Evolutionary conservation across 2,113 vertebrate species (phyloP).

Genomic region (Penelope pileata): DNA sequence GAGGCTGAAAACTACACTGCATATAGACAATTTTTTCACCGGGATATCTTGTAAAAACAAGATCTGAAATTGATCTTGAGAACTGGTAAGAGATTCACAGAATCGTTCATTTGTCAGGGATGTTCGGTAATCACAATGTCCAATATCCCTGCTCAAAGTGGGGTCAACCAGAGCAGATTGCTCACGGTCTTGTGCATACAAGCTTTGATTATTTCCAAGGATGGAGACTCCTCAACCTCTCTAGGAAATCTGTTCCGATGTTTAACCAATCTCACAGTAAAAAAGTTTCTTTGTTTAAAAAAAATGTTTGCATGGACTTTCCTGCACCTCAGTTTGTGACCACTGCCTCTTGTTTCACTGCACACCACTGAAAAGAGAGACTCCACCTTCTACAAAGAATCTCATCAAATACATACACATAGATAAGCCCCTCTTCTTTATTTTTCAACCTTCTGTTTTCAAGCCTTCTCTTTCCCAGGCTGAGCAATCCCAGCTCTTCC

Average conservation of each 20-base stretch:
- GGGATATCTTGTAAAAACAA: background rate
- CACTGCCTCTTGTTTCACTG: background rate
- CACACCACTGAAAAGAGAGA: background rate
- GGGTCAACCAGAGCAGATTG: background rate
- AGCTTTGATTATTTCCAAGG: background rate
- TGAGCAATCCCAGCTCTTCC: background rate
- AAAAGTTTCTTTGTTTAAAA: background rate
- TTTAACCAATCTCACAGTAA: background rate
- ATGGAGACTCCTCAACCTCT: background rate
- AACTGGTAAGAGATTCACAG: background rate
- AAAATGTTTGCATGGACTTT: accelerated
- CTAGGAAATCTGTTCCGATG: background rate
- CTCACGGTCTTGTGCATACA: background rate
- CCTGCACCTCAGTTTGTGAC: background rate
- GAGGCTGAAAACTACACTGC: background rate
- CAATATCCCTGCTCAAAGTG: background rate
- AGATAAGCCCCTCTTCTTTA: background rate
- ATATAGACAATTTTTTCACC: background rate
- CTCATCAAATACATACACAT: background rate
- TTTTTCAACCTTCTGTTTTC: background rate
- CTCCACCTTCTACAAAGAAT: background rate
- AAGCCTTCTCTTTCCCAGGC: background rate
- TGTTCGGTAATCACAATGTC: background rate
- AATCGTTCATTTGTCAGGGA: background rate
- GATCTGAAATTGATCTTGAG: background rate